Percentiles rank a stretch among this genome's conserved stretches.
phyloP scores from a whole-genome alignment of 37 sponge, comb jelly and placozoan species.

The Amphimedon queenslandica region DNA sequence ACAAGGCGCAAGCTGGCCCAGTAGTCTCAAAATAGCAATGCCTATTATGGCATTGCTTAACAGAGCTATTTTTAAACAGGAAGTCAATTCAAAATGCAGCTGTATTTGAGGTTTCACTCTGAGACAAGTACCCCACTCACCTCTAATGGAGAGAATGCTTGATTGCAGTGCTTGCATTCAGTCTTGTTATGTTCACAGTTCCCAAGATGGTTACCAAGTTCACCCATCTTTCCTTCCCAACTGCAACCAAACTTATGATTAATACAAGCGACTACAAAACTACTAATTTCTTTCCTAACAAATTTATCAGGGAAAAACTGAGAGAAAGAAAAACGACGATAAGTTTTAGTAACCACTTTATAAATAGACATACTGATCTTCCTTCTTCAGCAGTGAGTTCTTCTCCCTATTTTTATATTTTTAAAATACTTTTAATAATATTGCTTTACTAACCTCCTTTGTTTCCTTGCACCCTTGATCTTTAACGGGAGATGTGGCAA shows the following conservation, averaged over 20 bases:
- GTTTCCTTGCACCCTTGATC: too few species aligned
- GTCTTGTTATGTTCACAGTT: not conserved
- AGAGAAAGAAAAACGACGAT: not conserved
- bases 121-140: not conserved
- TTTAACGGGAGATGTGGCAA: too few species aligned
- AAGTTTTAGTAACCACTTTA: not conserved
- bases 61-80: too few species aligned
- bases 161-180: conserved; percentile 20
- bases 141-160: not conserved
- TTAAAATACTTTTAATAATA: too few species aligned
- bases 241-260: conserved; percentile 15
- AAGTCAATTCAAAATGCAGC: too few species aligned
- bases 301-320: conserved; percentile 70
- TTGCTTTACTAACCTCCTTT: too few species aligned
- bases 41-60: too few species aligned
- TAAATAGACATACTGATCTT: not conserved
- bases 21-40: too few species aligned
- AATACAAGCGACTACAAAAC: conserved; percentile 19
- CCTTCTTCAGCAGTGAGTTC: conserved; percentile 22
- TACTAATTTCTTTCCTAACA: conserved; percentile 34
- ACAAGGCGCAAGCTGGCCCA: too few species aligned
- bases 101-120: too few species aligned
- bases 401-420: too few species aligned
- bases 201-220: conserved; percentile 1
- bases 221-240: conserved; percentile 38